These are phyloP conservation scores for Anthopleura sola DNA, from an alignment of 64 coral and sea anemone species.

Conservation along the genomic window DNA sequence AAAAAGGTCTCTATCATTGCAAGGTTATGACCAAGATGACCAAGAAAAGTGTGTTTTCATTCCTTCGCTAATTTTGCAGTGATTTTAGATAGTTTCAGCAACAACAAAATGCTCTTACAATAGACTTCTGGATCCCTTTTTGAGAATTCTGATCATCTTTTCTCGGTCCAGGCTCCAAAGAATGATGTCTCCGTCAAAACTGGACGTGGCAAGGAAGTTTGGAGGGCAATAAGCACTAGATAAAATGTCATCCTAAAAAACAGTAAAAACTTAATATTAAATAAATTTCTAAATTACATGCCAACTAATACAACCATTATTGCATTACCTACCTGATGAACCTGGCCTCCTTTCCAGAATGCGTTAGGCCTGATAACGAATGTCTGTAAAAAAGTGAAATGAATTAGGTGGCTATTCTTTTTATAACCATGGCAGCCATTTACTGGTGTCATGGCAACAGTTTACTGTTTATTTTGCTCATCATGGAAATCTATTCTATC, in stretches of 20 bases:
- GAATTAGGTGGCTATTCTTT: too few relatives aligned
- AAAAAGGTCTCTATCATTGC: too few relatives aligned
- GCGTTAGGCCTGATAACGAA: conserved; percentile 65
- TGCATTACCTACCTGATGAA: conserved; percentile 68
- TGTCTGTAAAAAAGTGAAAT: conserved; percentile 18
- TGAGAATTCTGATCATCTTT: conserved; percentile 79
- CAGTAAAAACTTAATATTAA: neutral
- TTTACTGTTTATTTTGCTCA: conserved; percentile 11
- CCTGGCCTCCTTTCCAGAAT: conserved; percentile 92
- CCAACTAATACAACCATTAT: neutral
- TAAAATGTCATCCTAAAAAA: conserved; percentile 83
- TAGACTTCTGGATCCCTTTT: conserved; percentile 87
- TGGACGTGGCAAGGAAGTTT: conserved; percentile 84
- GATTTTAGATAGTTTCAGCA: too few relatives aligned
- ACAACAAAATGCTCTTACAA: conserved; percentile 51
- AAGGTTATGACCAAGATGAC: too few relatives aligned
- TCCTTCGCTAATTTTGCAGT: too few relatives aligned
- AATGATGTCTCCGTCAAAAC: conserved; percentile 95
- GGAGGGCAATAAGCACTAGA: conserved; percentile 79
- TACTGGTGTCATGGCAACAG: neutral
- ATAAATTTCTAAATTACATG: neutral
- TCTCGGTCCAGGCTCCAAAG: conserved; percentile 91
- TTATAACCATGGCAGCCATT: neutral
- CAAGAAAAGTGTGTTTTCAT: too few relatives aligned
- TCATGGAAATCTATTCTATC: too few relatives aligned